These are phyloP conservation scores for Podargus strigoides DNA, from an alignment of 2,797 vertebrate species.

Conservation along the genomic window DNA sequence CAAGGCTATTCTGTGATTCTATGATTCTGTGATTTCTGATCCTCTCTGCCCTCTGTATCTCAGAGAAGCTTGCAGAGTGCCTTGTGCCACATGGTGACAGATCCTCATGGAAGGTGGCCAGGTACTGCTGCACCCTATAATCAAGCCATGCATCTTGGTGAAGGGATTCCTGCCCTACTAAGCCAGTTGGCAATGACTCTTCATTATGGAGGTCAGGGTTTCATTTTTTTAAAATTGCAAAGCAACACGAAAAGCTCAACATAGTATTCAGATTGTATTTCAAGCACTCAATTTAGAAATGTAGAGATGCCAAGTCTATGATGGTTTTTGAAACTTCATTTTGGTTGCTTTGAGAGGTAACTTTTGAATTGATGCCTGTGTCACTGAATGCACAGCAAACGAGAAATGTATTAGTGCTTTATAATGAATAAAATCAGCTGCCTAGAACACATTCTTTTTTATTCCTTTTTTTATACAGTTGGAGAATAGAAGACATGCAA, in stretches of 20 bases:
- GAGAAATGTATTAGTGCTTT: not conserved
- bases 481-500: not conserved
- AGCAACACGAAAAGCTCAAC: not conserved
- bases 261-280: not conserved
- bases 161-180: not conserved
- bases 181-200: not conserved
- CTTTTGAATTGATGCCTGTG: not conserved
- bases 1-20: too few relatives aligned
- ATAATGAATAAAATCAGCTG: not conserved
- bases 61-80: not conserved
- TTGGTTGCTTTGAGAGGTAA: not conserved
- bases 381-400: rapidly evolving
- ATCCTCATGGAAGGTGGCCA: too few relatives aligned
- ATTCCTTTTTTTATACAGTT: not conserved
- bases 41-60: not conserved
- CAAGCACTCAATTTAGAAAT: not conserved
- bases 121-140: not conserved
- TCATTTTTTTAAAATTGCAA: not conserved
- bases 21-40: not conserved
- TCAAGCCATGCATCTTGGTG: rapidly evolving
- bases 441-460: not conserved
- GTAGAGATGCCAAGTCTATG: not conserved
- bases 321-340: not conserved
- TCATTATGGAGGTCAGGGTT: rapidly evolving
- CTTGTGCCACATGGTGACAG: rapidly evolving